phyloP scores from a whole-genome alignment of 2,113 vertebrate species.

The Hypomesus transpacificus region DNA sequence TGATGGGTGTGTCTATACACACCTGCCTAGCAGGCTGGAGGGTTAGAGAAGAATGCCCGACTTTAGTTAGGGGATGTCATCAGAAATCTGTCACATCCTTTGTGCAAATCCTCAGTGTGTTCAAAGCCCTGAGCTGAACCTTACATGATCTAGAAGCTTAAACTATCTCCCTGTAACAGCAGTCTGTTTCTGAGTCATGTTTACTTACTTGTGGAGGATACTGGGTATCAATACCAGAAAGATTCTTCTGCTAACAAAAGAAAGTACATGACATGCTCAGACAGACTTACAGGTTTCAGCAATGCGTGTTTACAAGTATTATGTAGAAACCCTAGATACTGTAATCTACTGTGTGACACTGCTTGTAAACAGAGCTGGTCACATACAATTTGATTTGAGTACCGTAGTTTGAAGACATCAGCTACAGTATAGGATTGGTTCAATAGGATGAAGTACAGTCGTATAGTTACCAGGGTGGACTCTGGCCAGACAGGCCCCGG shows the following conservation, averaged over 20 bases:
- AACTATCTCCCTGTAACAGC: neutral
- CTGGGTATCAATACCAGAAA: slow-evolving; percentile 47
- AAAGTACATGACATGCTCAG: neutral
- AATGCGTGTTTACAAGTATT: too few species aligned
- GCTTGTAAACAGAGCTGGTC: too few species aligned
- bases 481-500: slow-evolving; percentile 18
- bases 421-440: neutral
- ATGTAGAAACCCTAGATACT: too few species aligned
- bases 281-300: too few species aligned
- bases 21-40: slow-evolving; percentile 50
- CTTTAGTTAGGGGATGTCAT: too few species aligned
- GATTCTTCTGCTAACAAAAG: slow-evolving; percentile 51
- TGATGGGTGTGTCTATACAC: slow-evolving; percentile 59
- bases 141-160: slow-evolving; percentile 8
- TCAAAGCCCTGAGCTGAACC: too few species aligned
- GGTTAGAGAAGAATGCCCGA: neutral
- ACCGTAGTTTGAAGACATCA: too few species aligned
- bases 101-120: too few species aligned
- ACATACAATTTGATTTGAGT: too few species aligned
- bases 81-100: too few species aligned
- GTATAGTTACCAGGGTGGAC: slow-evolving; percentile 19
- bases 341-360: too few species aligned
- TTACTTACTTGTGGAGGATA: slow-evolving; percentile 60
- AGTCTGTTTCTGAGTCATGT: neutral
- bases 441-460: neutral